A percentile compares a stretch with the other conserved stretches of the same genome.
phyloP scores from a whole-genome alignment of 2,797 vertebrate species.

The Otolemur crassicaudatus region DNA sequence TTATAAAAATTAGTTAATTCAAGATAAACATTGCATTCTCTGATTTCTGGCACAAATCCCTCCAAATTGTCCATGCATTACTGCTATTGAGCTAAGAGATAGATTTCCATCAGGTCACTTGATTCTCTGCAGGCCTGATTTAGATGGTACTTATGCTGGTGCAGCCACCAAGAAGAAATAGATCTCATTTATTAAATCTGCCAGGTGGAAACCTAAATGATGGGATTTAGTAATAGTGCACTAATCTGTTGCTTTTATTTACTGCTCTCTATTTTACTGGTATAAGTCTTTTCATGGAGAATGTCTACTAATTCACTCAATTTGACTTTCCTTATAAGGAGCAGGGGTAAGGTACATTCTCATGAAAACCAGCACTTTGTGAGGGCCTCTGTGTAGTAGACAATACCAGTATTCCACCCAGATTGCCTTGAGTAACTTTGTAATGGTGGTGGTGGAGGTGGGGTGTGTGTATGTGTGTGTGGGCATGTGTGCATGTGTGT shows the following conservation, averaged over 20 bases:
- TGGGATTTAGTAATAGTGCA: conserved; percentile 80
- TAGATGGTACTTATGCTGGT: conserved; percentile 77
- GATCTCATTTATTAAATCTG: conserved; percentile 80
- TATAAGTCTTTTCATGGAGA: conserved; percentile 80
- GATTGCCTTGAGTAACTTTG: background rate
- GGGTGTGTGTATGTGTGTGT: background rate
- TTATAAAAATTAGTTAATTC: conserved; percentile 89
- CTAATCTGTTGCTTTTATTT: conserved; percentile 85
- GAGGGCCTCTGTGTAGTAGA: background rate
- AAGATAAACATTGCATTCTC: conserved; percentile 84
- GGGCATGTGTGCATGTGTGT: background rate
- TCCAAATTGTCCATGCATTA: conserved; percentile 77
- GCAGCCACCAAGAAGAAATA: conserved; percentile 80
- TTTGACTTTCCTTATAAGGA: conserved; percentile 74
- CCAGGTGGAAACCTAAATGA: conserved; percentile 77
- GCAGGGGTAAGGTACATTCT: background rate
- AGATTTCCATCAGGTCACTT: conserved; percentile 77
- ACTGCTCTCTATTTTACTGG: conserved; percentile 65
- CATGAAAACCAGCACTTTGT: background rate
- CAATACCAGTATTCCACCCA: background rate
- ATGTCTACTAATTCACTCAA: conserved; percentile 76
- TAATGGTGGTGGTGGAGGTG: background rate
- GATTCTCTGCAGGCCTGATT: conserved; percentile 82
- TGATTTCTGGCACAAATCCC: conserved; percentile 81
- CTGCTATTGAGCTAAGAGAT: conserved; percentile 74